A percentile compares a stretch with the other conserved stretches of the same genome.
Conservation (phyloP, 30 jellyfish, hydroid and myxozoan species). For the Cassiopea xamachana region DNA sequence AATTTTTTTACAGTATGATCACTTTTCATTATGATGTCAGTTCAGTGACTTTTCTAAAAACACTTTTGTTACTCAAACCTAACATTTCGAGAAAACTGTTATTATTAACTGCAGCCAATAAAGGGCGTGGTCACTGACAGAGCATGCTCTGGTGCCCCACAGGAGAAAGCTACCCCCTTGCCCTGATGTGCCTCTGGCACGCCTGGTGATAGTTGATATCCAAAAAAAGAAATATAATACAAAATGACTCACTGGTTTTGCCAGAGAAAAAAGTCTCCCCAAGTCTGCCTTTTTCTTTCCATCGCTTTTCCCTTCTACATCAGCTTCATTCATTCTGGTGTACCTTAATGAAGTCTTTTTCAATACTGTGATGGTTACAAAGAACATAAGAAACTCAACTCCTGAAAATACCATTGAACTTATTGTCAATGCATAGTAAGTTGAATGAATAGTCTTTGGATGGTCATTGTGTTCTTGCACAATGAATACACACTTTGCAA, state of each 20-base stretch:
- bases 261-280: slow-evolving; percentile 71
- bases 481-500: slow-evolving; percentile 68
- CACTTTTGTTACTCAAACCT: too few relatives aligned
- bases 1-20: too few relatives aligned
- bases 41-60: too few relatives aligned
- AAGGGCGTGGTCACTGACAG: too few relatives aligned
- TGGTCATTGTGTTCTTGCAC: slow-evolving; percentile 18
- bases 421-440: slow-evolving; percentile 71
- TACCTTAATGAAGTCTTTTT: slow-evolving; percentile 36
- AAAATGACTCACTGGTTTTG: slow-evolving; percentile 80
- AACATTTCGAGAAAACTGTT: too few relatives aligned
- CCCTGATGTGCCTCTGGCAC: too few relatives aligned
- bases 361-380: slow-evolving; percentile 39
- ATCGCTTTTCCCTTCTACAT: slow-evolving; percentile 19
- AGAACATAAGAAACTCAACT: slow-evolving; percentile 56
- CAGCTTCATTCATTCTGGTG: slow-evolving; percentile 14
- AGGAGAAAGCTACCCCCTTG: too few relatives aligned
- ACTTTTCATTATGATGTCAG: too few relatives aligned
- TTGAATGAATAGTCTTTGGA: slow-evolving; percentile 20
- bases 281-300: slow-evolving; percentile 58
- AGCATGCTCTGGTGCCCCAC: too few relatives aligned
- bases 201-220: too few relatives aligned
- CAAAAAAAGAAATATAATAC: too few relatives aligned
- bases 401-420: slow-evolving; percentile 68
- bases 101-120: too few relatives aligned